Conservation (phyloP, 2,797 vertebrate species). For the Xyrichtys novacula region DNA sequence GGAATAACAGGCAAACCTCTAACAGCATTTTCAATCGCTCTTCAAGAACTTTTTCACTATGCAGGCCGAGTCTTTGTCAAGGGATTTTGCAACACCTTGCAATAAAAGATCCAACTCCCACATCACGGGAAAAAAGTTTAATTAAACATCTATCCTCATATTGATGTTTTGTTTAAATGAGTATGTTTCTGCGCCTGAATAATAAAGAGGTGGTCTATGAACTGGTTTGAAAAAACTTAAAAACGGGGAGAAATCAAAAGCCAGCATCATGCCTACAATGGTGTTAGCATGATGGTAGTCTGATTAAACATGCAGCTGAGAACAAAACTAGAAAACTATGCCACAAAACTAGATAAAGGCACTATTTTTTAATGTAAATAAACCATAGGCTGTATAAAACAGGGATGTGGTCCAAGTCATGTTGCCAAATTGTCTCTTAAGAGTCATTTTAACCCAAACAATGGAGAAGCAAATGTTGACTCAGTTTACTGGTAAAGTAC, state of each 20-base stretch:
- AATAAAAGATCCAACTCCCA: not conserved
- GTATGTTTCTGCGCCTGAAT: not conserved
- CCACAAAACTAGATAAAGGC: no score
- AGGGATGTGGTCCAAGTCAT: no score
- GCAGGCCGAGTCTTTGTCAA: not conserved
- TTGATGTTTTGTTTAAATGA: not conserved
- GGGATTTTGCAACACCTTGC: not conserved
- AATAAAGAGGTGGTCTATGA: not conserved
- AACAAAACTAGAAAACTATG: no score
- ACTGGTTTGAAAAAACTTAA: no score
- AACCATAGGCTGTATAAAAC: no score
- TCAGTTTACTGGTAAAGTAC: no score
- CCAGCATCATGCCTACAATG: not conserved
- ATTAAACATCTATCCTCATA: not conserved
- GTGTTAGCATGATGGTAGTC: not conserved
- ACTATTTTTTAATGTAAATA: no score
- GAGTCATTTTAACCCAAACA: no score
- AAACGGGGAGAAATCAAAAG: no score
- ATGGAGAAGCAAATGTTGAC: no score
- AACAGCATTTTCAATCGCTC: constrained; percentile 10
- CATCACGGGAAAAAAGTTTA: not conserved
- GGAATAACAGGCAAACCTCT: constrained; percentile 2
- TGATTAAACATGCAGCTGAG: not conserved
- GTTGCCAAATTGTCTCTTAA: no score
- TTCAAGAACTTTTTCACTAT: constrained; percentile 1